Evolutionary conservation across 2,797 vertebrate species (phyloP).

Genomic region (Saxicola maurus): DNA sequence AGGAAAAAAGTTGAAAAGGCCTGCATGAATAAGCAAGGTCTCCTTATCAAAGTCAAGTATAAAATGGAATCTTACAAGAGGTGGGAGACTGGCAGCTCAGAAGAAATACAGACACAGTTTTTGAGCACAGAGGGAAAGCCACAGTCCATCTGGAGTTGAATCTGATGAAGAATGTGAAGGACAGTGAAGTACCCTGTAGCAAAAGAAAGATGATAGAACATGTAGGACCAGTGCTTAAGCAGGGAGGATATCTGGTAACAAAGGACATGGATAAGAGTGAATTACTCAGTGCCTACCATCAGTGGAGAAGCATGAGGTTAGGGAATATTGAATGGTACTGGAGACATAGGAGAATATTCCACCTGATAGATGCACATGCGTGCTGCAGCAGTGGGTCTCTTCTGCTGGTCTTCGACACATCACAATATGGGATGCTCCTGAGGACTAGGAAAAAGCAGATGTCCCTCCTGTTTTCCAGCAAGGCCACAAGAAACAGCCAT

Average conservation of each 20-base stretch:
- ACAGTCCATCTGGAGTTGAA: background rate
- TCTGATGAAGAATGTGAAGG: background rate
- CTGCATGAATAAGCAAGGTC: background rate
- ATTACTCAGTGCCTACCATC: background rate
- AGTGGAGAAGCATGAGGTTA: background rate
- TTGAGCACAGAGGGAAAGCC: no score
- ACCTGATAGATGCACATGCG: background rate
- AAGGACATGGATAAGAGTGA: background rate
- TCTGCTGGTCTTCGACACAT: background rate
- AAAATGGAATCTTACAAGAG: no score
- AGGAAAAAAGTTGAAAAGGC: background rate
- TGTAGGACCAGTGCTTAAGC: background rate
- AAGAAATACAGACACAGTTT: no score
- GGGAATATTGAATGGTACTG: background rate
- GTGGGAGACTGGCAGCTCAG: no score
- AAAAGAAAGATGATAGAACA: background rate
- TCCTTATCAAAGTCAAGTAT: no score
- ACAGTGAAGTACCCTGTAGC: background rate
- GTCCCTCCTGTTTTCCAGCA: background rate
- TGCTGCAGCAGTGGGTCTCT: background rate
- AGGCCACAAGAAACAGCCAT: background rate
- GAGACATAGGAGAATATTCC: background rate
- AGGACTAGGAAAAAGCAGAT: background rate
- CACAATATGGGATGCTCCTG: background rate
- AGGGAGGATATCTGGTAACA: background rate